Conservation (phyloP, 2,797 vertebrate species). For the Pangasius macronema region DNA sequence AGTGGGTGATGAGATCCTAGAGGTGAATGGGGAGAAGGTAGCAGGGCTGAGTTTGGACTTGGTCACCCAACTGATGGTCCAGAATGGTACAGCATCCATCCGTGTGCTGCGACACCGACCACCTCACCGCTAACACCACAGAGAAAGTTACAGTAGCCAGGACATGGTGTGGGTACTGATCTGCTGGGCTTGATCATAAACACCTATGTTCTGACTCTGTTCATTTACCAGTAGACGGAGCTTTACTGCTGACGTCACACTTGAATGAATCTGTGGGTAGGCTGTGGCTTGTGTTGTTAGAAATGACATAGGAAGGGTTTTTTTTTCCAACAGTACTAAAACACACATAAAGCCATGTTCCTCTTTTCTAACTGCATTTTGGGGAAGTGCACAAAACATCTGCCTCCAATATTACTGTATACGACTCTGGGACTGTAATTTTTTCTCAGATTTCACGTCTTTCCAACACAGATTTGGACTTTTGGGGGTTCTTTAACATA, state of each 20-base stretch:
- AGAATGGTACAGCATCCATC: constrained; percentile 67
- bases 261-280: neutral
- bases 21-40: constrained; percentile 83
- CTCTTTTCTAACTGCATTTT: constrained; percentile 5
- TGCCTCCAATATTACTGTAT: neutral
- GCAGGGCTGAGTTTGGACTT: constrained; percentile 77
- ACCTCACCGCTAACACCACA: constrained; percentile 57
- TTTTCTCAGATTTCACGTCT: neutral
- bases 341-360: constrained; percentile 10
- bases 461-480: neutral
- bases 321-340: constrained; percentile 10
- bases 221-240: neutral
- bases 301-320: neutral
- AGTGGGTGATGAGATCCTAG: constrained; percentile 87
- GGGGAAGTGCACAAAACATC: constrained; percentile 1
- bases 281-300: neutral
- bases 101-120: constrained; percentile 77
- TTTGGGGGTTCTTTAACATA: neutral
- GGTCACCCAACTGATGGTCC: constrained; percentile 74
- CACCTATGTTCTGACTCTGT: neutral
- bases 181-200: neutral
- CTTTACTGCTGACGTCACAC: neutral
- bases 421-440: neutral
- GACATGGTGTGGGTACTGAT: neutral
- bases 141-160: neutral